phyloP scores from a whole-genome alignment of 2,113 vertebrate species.

The Astatotilapia flaviijosephi region DNA sequence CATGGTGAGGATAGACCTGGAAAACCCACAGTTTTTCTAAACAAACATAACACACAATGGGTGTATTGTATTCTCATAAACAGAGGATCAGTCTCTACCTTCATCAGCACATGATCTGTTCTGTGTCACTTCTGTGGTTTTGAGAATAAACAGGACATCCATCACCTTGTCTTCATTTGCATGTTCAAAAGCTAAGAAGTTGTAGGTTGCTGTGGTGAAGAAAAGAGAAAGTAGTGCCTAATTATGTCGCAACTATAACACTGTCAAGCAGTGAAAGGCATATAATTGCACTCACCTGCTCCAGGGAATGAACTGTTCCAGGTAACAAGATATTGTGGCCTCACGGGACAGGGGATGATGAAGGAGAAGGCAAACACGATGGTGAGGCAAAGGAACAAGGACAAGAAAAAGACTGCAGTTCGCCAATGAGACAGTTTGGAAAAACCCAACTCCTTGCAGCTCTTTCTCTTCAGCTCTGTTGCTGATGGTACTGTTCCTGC shows the following conservation, averaged over 20 bases:
- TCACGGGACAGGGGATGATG: constrained; percentile 87
- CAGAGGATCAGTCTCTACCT: constrained; percentile 62
- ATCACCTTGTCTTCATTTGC: constrained; percentile 79
- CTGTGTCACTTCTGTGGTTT: constrained; percentile 37
- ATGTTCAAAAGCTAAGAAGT: constrained; percentile 77
- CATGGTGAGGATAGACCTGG: constrained; percentile 81
- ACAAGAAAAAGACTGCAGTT: constrained; percentile 81
- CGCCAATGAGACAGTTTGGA: constrained; percentile 79
- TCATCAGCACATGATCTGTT: constrained; percentile 73
- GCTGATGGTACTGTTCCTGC: constrained; percentile 21
- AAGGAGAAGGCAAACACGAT: constrained; percentile 92
- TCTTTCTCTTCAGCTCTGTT: constrained; percentile 35
- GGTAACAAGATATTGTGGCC: constrained; percentile 66
- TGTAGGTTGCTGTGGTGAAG: constrained; percentile 72
- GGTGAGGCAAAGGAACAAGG: constrained; percentile 81
- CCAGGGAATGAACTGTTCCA: constrained; percentile 74
- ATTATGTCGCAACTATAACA: neutral
- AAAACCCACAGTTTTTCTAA: neutral
- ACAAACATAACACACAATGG: neutral
- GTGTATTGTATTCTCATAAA: neutral
- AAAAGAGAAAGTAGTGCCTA: neutral
- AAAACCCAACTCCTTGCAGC: constrained; percentile 47
- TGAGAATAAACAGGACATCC: constrained; percentile 83
- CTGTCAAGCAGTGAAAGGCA: neutral
- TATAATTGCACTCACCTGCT: constrained; percentile 67